Conservation (phyloP, 2,888 invertebrate genomes). For the Cremastinae sp. region DNA sequence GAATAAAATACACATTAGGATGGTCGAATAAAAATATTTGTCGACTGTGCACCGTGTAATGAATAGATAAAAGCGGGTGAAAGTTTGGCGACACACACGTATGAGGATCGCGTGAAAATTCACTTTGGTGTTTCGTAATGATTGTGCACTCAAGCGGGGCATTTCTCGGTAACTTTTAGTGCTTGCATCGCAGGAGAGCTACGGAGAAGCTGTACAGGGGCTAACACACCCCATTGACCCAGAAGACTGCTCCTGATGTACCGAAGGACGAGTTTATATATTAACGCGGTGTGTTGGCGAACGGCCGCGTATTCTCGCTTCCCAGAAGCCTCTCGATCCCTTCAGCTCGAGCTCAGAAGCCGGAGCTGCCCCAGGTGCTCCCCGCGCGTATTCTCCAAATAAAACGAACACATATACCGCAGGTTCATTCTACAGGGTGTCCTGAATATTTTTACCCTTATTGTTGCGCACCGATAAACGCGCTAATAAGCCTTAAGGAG, state of each 20-base stretch:
- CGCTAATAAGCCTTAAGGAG: too few relatives aligned
- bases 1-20: too few relatives aligned
- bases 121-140: not conserved
- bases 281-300: conserved; percentile 38
- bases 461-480: too few relatives aligned
- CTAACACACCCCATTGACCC: conserved; percentile 49
- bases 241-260: conserved; percentile 54
- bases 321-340: conserved; percentile 15
- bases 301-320: conserved; percentile 42
- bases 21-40: too few relatives aligned
- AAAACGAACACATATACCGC: conserved; percentile 15
- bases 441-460: too few relatives aligned
- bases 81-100: too few relatives aligned
- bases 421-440: not conserved
- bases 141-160: conserved; percentile 5
- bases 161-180: conserved; percentile 2
- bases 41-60: too few relatives aligned
- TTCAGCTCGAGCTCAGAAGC: conserved; percentile 36
- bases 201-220: conserved; percentile 13
- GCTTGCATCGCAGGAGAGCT: not conserved
- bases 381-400: conserved; percentile 18
- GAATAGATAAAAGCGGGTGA: too few relatives aligned
- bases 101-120: not conserved
- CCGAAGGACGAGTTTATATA: conserved; percentile 54
- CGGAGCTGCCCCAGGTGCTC: conserved; percentile 35